Conservation (phyloP, 1,140 invertebrate species). For the Triops longicaudatus region DNA sequence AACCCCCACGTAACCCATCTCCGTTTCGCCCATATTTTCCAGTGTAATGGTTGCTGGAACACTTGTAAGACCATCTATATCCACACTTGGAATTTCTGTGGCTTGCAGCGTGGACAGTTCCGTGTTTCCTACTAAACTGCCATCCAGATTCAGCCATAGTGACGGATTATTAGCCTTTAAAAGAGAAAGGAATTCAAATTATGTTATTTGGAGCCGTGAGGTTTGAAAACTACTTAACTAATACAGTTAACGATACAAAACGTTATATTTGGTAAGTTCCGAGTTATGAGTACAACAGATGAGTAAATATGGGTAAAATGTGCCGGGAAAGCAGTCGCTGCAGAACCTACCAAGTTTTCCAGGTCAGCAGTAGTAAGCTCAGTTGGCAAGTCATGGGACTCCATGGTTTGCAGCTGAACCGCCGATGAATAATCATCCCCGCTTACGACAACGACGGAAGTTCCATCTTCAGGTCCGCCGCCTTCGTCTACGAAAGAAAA, state of each 20-base stretch:
- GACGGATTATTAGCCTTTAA: conserved; percentile 23
- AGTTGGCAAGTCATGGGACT: background rate
- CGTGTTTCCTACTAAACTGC: conserved; percentile 4
- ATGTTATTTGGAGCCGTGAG: background rate
- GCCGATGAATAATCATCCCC: background rate
- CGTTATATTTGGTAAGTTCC: too few relatives aligned
- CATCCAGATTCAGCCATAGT: conserved; percentile 24
- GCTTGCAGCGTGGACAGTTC: conserved; percentile 17
- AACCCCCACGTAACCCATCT: conserved; percentile 17
- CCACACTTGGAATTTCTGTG: background rate
- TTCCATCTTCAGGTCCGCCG: background rate
- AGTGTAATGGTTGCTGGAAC: background rate
- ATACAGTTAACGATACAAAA: too few relatives aligned
- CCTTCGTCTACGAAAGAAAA: background rate
- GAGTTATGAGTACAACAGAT: too few relatives aligned
- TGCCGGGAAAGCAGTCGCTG: background rate
- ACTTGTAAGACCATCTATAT: background rate
- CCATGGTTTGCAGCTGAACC: conserved; percentile 3
- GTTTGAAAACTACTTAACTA: too few relatives aligned
- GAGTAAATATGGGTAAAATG: background rate
- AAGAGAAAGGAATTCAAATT: background rate
- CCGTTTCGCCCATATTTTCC: background rate
- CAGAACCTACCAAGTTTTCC: conserved; percentile 1
- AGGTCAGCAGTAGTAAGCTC: conserved; percentile 5
- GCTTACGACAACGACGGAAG: background rate